Conservation (phyloP, 2,888 invertebrate species). For the Cheilosia grossa region DNA sequence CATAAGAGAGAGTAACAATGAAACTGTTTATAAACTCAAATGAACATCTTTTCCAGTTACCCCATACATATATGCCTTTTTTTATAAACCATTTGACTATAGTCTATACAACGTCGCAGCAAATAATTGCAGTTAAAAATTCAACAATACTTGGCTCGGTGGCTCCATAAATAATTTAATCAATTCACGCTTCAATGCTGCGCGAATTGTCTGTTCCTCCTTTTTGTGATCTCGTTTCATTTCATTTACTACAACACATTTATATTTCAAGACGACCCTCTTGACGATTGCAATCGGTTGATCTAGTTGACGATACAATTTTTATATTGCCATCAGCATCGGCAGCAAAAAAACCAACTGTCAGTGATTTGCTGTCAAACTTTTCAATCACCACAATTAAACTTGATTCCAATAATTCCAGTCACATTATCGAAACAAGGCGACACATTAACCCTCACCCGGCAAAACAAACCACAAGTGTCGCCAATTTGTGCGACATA, state of each 20-base stretch:
- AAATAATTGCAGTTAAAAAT: slow-evolving; percentile 34
- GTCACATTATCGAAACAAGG: slow-evolving; percentile 21
- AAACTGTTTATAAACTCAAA: slow-evolving; percentile 5
- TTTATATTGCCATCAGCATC: not conserved
- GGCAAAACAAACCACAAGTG: not conserved
- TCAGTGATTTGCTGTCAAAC: slow-evolving; percentile 4
- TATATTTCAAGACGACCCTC: not conserved
- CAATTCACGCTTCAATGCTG: slow-evolving; percentile 40
- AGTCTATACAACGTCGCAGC: slow-evolving; percentile 2
- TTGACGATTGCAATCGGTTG: slow-evolving; percentile 3
- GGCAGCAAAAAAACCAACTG: too few species aligned
- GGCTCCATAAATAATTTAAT: slow-evolving; percentile 57
- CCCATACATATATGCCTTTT: not conserved
- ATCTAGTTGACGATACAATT: not conserved
- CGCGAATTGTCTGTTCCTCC: not conserved
- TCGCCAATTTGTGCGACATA: slow-evolving; percentile 1
- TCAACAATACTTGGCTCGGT: slow-evolving; percentile 24
- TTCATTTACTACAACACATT: slow-evolving; percentile 13
- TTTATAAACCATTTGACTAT: slow-evolving; percentile 38
- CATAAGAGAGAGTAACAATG: not conserved
- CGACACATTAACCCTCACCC: slow-evolving; percentile 6
- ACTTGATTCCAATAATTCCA: not conserved
- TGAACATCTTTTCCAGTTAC: not conserved
- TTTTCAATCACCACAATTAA: not conserved
- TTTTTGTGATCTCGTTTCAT: slow-evolving; percentile 13